Evolutionary conservation across 2,113 vertebrate species (phyloP).

Genomic region (Myanophis thanlyinensis): DNA sequence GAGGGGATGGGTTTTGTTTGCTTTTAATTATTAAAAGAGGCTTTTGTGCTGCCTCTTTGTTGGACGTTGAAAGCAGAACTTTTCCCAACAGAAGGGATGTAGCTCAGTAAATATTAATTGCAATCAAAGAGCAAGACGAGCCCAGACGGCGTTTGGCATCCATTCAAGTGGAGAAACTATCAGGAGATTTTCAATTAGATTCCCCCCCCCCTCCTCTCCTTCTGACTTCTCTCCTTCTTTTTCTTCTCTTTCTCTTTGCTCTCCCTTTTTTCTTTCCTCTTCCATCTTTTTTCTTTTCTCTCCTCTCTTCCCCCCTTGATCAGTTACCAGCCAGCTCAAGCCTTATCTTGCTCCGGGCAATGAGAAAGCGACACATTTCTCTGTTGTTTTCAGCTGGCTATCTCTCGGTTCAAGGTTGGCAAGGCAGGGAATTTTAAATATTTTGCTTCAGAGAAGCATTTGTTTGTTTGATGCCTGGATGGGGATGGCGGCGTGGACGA

Average conservation of each 20-base stretch:
- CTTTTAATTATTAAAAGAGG: constrained; percentile 32
- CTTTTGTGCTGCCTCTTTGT: constrained; percentile 12
- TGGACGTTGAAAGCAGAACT: background rate
- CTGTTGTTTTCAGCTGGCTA: background rate
- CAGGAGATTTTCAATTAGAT: background rate
- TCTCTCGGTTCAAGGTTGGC: background rate
- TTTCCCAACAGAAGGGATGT: background rate
- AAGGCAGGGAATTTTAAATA: constrained; percentile 16
- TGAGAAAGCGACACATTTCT: background rate
- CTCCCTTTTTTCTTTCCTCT: background rate
- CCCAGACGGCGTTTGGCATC: background rate
- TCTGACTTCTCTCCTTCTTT: too few relatives aligned
- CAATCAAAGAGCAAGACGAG: background rate
- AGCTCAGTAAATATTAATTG: constrained; percentile 11
- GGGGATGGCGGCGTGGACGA: background rate
- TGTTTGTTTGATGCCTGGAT: constrained; percentile 14
- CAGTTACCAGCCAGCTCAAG: background rate
- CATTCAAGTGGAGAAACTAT: background rate
- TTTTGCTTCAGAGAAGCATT: constrained; percentile 8
- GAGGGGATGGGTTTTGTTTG: background rate
- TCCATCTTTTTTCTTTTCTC: background rate
- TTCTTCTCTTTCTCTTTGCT: background rate
- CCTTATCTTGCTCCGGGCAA: background rate
- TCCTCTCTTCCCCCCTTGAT: background rate
- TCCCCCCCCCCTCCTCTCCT: background rate